A percentile compares a stretch with the other conserved stretches of the same genome.
These are phyloP conservation scores for Danio kyathit DNA, from an alignment of 2,797 vertebrate species.

Conservation along the genomic window DNA sequence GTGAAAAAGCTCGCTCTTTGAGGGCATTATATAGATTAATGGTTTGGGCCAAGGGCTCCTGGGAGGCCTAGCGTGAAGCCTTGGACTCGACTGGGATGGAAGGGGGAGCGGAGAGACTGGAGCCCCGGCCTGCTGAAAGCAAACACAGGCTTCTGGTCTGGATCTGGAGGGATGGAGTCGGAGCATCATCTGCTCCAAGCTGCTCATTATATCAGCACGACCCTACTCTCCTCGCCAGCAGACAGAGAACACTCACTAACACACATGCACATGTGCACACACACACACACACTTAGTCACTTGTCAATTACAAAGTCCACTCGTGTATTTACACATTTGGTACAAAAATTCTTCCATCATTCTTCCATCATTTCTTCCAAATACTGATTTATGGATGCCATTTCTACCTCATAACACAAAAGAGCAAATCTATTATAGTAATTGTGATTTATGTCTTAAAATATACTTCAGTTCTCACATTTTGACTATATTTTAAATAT, in stretches of 20 bases:
- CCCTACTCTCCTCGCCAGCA: constrained; percentile 62
- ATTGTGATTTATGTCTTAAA: not conserved
- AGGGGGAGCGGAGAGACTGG: constrained; percentile 64
- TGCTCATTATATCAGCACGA: constrained; percentile 68
- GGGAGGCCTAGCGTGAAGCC: constrained; percentile 72
- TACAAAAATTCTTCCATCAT: constrained; percentile 47
- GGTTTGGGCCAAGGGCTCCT: constrained; percentile 78
- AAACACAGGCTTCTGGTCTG: constrained; percentile 71
- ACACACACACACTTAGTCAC: constrained; percentile 56
- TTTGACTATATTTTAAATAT: not conserved
- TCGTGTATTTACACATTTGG: constrained; percentile 61
- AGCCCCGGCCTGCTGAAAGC: constrained; percentile 67
- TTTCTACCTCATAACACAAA: not conserved
- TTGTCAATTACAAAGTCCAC: constrained; percentile 55
- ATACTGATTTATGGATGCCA: not conserved
- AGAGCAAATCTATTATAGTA: too few relatives aligned
- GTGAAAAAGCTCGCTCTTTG: constrained; percentile 84
- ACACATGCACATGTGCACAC: not conserved
- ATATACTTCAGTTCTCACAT: not conserved
- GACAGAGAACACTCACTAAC: constrained; percentile 50
- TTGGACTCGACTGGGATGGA: constrained; percentile 62
- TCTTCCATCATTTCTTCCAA: too few relatives aligned
- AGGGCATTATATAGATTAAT: constrained; percentile 88
- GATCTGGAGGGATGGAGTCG: constrained; percentile 69
- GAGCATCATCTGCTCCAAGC: constrained; percentile 65